Evolutionary conservation across 1,140 invertebrate genomes (phyloP), one percentile per base, ranked within the genome.

Genomic region (Philopotamus ludificatus): DNA sequence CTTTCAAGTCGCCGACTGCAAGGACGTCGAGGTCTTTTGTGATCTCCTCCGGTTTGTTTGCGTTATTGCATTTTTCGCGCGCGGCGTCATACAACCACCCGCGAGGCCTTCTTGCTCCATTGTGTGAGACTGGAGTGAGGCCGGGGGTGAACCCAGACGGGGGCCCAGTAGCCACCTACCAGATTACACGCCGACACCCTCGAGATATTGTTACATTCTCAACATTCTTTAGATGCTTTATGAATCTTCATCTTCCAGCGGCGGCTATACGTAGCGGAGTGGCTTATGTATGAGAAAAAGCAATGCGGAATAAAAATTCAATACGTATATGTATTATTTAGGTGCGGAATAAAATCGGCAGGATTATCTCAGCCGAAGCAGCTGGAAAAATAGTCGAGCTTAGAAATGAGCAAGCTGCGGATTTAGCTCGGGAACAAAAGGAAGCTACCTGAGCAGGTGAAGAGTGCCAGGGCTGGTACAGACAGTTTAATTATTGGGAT

Each of bases 401-500:
- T 4, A 47, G 18, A 47, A 47, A 47, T 47, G 44, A 47, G n/a
- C n/a, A n/a, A n/a, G n/a, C 44, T 47, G 44, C 44, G 10, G 8
- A 8, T 15, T 47, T 47, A 4, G 10, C 10, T n/a, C n/a, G n/a
- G 4, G 18, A 47, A 47, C 44, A 47, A 47, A 47, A 47, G 44
- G 44, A 8, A 47, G 18, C 8, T 20, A 47, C 44, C 44, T 47
- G 44, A 47, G 15, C 44, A 16, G 28, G 28, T 34, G 28, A 34
- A 34, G 28, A 34, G 28, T 34, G 28, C 28, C 28, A 7, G 28
- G 28, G 41, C 51, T 65, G 63, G 42, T 65, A 18, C 15, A 57
- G 63, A 65, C 63, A 65, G 63, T 55, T 65, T 65, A 65, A 65
- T 65, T 65, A 65, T 65, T 65, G 63, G 53, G 16, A 44, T 22